Conservation (phyloP, 2,797 vertebrate species). For the Pyrocephalus nanus region DNA sequence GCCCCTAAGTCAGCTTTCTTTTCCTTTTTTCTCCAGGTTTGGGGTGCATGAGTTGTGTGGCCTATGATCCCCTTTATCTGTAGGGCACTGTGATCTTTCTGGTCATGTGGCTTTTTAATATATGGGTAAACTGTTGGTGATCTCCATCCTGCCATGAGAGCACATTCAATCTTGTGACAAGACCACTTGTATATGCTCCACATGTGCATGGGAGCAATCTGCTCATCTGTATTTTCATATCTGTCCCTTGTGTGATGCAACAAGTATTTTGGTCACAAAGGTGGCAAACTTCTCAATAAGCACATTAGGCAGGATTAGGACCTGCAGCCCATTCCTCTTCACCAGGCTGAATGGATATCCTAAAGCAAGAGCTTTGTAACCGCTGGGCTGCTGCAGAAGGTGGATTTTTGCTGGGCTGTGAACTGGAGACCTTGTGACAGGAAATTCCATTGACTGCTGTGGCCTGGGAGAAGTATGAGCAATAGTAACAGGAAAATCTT, state of each 20-base stretch:
- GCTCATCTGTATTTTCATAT: neutral
- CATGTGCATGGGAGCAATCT: neutral
- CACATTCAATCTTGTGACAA: neutral
- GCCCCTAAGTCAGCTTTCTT: neutral
- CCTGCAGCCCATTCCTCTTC: neutral
- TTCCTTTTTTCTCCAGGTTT: neutral
- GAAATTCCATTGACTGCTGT: neutral
- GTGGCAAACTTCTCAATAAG: fast-evolving
- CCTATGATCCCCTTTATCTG: neutral
- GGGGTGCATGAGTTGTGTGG: neutral
- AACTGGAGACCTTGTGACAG: neutral
- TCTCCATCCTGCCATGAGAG: neutral
- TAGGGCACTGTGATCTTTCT: neutral
- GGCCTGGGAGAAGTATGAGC: neutral
- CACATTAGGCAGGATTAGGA: neutral
- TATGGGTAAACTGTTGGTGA: neutral
- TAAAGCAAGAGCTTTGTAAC: neutral
- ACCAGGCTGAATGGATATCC: neutral
- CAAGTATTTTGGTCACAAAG: neutral
- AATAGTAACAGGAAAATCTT: neutral
- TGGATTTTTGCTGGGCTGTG: neutral
- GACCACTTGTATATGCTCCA: neutral
- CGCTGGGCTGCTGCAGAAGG: neutral
- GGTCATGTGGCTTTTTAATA: neutral
- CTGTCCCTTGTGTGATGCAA: neutral